Percentiles rank a stretch among this genome's conserved stretches.
Evolutionary conservation across 2,113 vertebrate species (phyloP).

Genomic region (Dasyornis broadbenti): DNA sequence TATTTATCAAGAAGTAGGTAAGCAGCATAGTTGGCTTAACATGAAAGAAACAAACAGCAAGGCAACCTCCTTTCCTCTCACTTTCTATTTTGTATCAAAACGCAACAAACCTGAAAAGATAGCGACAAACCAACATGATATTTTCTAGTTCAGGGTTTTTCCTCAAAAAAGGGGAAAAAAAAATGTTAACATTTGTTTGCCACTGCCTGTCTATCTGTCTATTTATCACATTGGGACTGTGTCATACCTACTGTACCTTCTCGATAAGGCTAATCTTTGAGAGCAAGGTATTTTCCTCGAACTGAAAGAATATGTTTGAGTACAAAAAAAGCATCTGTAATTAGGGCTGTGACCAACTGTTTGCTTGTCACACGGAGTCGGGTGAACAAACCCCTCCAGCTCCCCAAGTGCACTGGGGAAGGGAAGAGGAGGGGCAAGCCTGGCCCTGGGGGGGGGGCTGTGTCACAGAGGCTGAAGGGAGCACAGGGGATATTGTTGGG

Average conservation of each 20-base stretch:
- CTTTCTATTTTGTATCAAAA: conserved; percentile 36
- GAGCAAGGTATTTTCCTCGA: not conserved
- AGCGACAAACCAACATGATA: not conserved
- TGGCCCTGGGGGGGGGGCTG: not conserved
- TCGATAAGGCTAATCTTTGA: not conserved
- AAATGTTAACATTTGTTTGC: not conserved
- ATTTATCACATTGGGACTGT: not conserved
- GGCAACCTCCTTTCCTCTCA: not conserved
- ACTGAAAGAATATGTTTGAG: not conserved
- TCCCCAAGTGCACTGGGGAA: not conserved
- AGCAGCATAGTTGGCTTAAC: not conserved
- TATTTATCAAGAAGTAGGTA: not conserved
- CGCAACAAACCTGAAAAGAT: conserved; percentile 12
- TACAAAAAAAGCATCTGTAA: not conserved
- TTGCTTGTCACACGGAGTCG: not conserved
- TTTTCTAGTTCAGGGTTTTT: not conserved
- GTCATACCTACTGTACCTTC: not conserved
- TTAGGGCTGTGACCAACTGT: not conserved
- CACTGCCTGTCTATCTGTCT: not conserved
- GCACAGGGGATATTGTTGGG: not conserved
- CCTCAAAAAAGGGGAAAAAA: not conserved
- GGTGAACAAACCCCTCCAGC: conserved; percentile 2
- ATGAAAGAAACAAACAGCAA: conserved; percentile 3
- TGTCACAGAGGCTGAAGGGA: not conserved
- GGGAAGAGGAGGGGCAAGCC: not conserved